Evolutionary conservation across 1,140 invertebrate genomes (phyloP), one percentile per base, ranked within the genome.

Genomic region (Palaemon carinicauda): DNA sequence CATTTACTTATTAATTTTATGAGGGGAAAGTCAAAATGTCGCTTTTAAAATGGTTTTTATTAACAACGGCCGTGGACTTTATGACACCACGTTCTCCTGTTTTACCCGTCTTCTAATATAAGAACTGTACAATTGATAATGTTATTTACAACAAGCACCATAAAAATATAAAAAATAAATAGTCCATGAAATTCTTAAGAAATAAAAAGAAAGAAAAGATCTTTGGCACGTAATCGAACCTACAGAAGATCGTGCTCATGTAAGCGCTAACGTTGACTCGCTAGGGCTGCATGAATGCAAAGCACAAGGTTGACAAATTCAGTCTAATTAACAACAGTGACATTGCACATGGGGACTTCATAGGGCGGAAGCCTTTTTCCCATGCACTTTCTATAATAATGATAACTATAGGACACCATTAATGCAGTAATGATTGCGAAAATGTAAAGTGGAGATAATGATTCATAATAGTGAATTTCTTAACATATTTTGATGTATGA

Each of bases 131-230:
- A 85, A 27, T 73, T 65, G 14, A 24, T 24, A 52, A 79, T 29
- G 41, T 29, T 85, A 85, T 85, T 27, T 85, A 85, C 82, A 85
- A 29, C 33, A 78, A 85, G 82, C 82, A 85, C 82, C 82, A 71
- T 71, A 54, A 54, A 41, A 79, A 27, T 53, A 50, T 24, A 65
- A 71, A 52, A 71, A 85, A 85, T 71, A 85, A 84, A 75, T 75
- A 84, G 65, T 69, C 29, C 24, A 2, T 69, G 65, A 69, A 69
- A 27, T 69, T 41, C 41, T 41, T 12, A 41, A 9, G 41, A 41
- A 41, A 41, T 9, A 12, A 41, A 41, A 74, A 82, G 52, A 52
- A 78, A 41, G 69, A 52, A 50, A 56, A 56, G 79, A 60, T 85
- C 82, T 85, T 79, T 79, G 82, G 82, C 82, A 85, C 75, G 74